phyloP scores from a whole-genome alignment of 1,140 invertebrate genomes.

The Bombus consobrinus region DNA sequence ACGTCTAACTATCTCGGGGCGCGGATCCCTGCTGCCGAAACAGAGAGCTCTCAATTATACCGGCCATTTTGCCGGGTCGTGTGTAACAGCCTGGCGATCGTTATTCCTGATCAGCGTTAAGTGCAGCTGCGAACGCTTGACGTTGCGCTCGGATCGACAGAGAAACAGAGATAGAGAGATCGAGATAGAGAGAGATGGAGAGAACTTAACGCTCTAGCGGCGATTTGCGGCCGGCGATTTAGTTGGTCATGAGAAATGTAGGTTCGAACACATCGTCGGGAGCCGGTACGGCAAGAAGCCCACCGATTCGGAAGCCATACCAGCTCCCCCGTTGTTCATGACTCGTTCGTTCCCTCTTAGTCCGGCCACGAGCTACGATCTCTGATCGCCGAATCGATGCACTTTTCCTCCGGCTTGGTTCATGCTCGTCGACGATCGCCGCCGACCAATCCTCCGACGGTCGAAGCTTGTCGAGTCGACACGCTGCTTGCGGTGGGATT shows the following conservation, averaged over 20 bases:
- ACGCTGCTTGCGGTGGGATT: constrained; percentile 26
- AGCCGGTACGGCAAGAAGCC: constrained; percentile 57
- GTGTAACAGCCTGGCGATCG: constrained; percentile 30
- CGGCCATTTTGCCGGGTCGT: constrained; percentile 43
- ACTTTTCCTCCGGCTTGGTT: neutral
- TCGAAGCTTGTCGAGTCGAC: constrained; percentile 4
- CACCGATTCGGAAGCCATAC: constrained; percentile 78
- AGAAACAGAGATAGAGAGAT: neutral
- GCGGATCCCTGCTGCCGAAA: neutral
- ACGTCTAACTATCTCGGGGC: neutral
- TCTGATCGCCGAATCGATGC: constrained; percentile 72
- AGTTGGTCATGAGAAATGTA: constrained; percentile 71
- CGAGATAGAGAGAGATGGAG: neutral
- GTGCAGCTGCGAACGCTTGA: constrained; percentile 50
- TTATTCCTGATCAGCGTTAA: constrained; percentile 57
- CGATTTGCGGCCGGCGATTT: constrained; percentile 73
- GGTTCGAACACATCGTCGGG: constrained; percentile 41
- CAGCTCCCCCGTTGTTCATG: constrained; percentile 71
- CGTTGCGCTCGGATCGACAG: constrained; percentile 5
- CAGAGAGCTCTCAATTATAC: constrained; percentile 32
- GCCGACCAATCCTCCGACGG: neutral
- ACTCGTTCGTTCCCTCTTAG: constrained; percentile 63
- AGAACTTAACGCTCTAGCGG: constrained; percentile 51
- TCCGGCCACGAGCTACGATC: constrained; percentile 59
- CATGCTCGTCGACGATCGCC: constrained; percentile 34